Evolutionary conservation across 2,888 invertebrate genomes (phyloP).

Genomic region (Cinara cedri): DNA sequence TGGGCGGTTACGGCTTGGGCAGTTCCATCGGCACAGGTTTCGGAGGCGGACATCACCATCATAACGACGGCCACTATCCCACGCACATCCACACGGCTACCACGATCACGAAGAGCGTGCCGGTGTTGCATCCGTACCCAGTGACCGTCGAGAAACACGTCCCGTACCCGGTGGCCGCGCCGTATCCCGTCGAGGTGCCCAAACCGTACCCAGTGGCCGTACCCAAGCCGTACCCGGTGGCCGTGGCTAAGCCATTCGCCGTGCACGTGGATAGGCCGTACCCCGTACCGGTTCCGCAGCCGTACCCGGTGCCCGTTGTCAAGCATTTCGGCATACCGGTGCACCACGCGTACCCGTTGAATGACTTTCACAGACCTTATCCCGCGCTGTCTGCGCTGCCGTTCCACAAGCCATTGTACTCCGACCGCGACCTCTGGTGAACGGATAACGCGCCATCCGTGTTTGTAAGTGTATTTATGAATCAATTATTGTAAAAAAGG

Average conservation of each 20-base stretch:
- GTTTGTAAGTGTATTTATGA: no score
- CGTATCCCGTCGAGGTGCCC: slow-evolving; percentile 65
- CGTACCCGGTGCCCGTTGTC: slow-evolving; percentile 60
- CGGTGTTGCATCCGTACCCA: slow-evolving; percentile 67
- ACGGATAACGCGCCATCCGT: not conserved
- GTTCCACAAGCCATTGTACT: slow-evolving; percentile 56
- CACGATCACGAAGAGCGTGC: slow-evolving; percentile 65
- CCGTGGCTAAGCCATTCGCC: slow-evolving; percentile 59
- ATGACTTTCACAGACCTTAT: slow-evolving; percentile 64
- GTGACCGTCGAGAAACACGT: slow-evolving; percentile 66
- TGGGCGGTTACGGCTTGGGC: slow-evolving; percentile 58
- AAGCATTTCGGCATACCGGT: slow-evolving; percentile 60
- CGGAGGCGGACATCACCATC: slow-evolving; percentile 60
- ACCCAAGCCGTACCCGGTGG: slow-evolving; percentile 60
- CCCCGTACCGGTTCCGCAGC: slow-evolving; percentile 60
- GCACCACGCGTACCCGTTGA: slow-evolving; percentile 63
- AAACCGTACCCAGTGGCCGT: slow-evolving; percentile 65
- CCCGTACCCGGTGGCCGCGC: slow-evolving; percentile 64
- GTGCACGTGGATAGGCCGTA: slow-evolving; percentile 61
- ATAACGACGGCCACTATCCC: slow-evolving; percentile 63
- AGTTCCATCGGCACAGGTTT: slow-evolving; percentile 57
- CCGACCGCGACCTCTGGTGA: slow-evolving; percentile 49
- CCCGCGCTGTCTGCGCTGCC: slow-evolving; percentile 42
- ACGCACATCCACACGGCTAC: slow-evolving; percentile 64
- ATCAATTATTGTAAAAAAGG: no score